Conservation (phyloP, 2,888 invertebrate genomes). For the Watsonalla cultraria region DNA sequence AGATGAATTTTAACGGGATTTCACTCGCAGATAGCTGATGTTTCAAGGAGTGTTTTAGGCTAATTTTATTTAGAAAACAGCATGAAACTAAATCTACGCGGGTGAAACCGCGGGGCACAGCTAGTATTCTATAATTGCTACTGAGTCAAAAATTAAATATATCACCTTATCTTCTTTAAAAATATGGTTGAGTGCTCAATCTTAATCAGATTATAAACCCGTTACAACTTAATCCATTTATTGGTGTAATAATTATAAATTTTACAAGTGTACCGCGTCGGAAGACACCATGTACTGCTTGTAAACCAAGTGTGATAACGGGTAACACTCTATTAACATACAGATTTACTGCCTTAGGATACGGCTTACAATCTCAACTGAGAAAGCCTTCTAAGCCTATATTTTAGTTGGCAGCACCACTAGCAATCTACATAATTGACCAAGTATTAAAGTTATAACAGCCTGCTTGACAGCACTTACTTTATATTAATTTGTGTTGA, state of each 20-base stretch:
- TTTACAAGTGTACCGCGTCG: slow-evolving; percentile 34
- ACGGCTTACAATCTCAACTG: not conserved
- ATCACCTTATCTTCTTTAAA: too few species aligned
- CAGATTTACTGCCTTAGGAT: slow-evolving; percentile 23
- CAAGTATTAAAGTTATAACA: slow-evolving; percentile 8
- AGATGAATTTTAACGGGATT: too few species aligned
- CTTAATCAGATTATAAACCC: not conserved
- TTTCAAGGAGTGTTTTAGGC: too few species aligned
- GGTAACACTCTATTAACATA: slow-evolving; percentile 40
- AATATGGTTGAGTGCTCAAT: not conserved
- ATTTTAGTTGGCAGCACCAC: not conserved
- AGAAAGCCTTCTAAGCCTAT: not conserved
- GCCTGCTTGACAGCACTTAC: slow-evolving; percentile 5
- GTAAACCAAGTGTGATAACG: slow-evolving; percentile 37
- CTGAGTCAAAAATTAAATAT: too few species aligned
- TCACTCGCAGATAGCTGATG: too few species aligned
- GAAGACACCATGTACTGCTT: slow-evolving; percentile 23
- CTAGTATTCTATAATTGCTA: too few species aligned
- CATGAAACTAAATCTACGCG: too few species aligned
- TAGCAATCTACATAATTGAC: slow-evolving; percentile 2
- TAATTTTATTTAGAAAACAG: too few species aligned
- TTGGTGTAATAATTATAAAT: slow-evolving; percentile 20
- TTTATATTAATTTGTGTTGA: not conserved
- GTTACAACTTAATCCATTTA: slow-evolving; percentile 12
- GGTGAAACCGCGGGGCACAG: too few species aligned